Conservation (phyloP, 2,888 invertebrate genomes). For the Marasmarcha lunaedactyla region DNA sequence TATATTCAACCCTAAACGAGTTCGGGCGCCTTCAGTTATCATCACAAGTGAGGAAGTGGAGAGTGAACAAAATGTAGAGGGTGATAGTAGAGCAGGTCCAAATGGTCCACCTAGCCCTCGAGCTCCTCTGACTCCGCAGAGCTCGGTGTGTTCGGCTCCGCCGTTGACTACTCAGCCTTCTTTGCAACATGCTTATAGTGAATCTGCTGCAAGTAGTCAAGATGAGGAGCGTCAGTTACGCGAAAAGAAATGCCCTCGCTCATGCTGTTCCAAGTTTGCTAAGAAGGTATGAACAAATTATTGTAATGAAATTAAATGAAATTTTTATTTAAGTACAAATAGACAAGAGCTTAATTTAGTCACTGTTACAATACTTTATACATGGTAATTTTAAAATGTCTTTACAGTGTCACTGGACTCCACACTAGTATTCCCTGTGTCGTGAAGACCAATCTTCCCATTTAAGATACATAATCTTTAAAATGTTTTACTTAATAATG, state of each 20-base stretch:
- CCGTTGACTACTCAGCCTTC: constrained; percentile 58
- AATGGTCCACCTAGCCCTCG: constrained; percentile 64
- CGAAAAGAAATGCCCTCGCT: constrained; percentile 74
- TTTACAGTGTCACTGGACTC: too few relatives aligned
- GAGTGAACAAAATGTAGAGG: constrained; percentile 38
- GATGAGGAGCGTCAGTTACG: constrained; percentile 68
- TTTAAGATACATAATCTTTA: too few relatives aligned
- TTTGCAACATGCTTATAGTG: constrained; percentile 57
- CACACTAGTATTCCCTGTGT: too few relatives aligned
- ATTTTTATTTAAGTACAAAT: too few relatives aligned
- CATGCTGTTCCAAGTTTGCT: constrained; percentile 85
- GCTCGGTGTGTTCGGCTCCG: constrained; percentile 60
- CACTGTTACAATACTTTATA: too few relatives aligned
- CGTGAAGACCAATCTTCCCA: too few relatives aligned
- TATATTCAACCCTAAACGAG: constrained; percentile 82
- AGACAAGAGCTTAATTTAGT: too few relatives aligned
- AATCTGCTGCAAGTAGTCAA: constrained; percentile 72
- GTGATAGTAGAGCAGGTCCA: constrained; percentile 38
- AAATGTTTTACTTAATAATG: too few relatives aligned
- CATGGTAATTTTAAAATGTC: too few relatives aligned
- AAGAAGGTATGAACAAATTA: constrained; percentile 73
- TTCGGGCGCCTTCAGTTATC: constrained; percentile 77
- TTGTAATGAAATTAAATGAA: too few relatives aligned
- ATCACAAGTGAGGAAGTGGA: constrained; percentile 74
- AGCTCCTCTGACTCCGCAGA: constrained; percentile 56